Evolutionary conservation across 2,797 vertebrate species (phyloP).

Genomic region (Ispidina lecontei): DNA sequence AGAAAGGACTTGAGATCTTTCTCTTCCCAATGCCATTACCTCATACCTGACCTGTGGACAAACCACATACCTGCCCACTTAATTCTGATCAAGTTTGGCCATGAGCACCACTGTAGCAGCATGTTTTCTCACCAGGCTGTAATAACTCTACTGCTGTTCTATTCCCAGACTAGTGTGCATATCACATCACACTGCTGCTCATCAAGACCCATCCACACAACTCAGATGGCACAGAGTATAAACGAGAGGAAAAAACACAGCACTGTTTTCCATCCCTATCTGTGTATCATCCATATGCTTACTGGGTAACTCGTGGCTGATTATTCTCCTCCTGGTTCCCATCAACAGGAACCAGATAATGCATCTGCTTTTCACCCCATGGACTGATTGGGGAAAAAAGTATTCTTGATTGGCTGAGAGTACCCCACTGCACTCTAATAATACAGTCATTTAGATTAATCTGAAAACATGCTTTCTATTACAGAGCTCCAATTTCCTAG

Average conservation of each 20-base stretch:
- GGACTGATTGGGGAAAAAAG: not conserved
- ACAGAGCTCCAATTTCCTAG: not conserved
- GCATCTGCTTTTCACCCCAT: not conserved
- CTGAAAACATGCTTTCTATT: constrained; percentile 23
- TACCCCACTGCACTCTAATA: not conserved
- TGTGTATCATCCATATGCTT: not conserved
- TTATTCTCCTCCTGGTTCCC: constrained; percentile 4
- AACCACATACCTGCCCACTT: not conserved
- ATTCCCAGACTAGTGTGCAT: not conserved
- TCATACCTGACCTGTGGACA: not conserved
- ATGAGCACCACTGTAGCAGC: not conserved
- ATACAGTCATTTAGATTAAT: not conserved
- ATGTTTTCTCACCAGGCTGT: not conserved
- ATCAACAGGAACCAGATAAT: constrained; percentile 27
- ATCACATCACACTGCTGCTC: not conserved
- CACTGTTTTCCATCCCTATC: not conserved
- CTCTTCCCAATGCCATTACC: not conserved
- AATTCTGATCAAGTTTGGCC: not conserved
- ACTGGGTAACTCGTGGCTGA: not conserved
- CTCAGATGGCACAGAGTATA: not conserved
- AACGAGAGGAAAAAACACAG: not conserved
- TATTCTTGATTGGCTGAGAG: constrained; percentile 5
- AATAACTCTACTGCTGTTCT: not conserved
- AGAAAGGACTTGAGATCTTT: not conserved
- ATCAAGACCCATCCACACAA: not conserved